These are phyloP conservation scores for Camelus bactrianus DNA, from an alignment of 2,113 vertebrate species.

Conservation along the genomic window DNA sequence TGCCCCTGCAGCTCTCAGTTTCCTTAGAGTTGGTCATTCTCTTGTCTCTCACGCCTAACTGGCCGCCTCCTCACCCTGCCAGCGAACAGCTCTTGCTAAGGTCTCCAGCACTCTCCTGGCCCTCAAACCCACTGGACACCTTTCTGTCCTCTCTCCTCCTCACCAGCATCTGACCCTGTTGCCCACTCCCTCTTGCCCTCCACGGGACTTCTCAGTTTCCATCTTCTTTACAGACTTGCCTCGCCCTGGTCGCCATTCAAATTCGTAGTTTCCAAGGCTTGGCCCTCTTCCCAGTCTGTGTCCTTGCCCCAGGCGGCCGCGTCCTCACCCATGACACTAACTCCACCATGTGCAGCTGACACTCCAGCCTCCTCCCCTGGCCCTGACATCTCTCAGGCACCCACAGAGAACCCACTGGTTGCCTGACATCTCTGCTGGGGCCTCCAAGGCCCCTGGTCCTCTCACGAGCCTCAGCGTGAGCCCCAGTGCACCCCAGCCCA, in stretches of 20 bases:
- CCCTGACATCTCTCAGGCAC: neutral
- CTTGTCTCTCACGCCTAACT: neutral
- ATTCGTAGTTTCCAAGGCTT: rapidly evolving
- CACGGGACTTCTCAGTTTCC: rapidly evolving
- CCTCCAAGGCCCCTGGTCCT: neutral
- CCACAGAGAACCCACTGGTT: neutral
- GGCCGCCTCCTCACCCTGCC: neutral
- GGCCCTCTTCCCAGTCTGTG: neutral
- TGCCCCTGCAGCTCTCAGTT: neutral
- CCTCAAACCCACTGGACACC: rapidly evolving
- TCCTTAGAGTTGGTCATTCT: neutral
- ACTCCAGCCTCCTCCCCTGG: rapidly evolving
- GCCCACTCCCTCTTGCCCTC: neutral
- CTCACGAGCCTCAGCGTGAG: rapidly evolving
- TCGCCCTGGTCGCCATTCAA: neutral
- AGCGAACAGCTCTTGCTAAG: neutral
- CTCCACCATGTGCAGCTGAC: rapidly evolving
- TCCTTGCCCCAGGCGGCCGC: neutral
- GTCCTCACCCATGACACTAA: rapidly evolving
- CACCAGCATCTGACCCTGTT: neutral
- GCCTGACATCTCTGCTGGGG: neutral
- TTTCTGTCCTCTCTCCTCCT: neutral
- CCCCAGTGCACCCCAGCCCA: neutral
- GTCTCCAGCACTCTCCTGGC: neutral
- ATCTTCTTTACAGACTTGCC: rapidly evolving